Percentiles rank a stretch among this genome's conserved stretches.
phyloP scores from a whole-genome alignment of 2,888 invertebrate genomes.

The Plusia festucae region DNA sequence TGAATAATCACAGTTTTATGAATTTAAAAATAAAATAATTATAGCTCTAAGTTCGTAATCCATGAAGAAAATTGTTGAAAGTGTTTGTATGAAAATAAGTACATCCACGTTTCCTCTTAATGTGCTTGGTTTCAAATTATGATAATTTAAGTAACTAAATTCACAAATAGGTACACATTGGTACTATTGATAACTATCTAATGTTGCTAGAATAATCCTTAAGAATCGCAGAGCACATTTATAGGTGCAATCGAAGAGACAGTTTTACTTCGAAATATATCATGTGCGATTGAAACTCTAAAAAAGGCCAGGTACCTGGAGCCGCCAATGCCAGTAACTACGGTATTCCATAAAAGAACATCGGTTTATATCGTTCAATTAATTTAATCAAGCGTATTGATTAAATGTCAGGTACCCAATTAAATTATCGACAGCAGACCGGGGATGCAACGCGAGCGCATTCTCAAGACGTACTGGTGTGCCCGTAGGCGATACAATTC shows the following conservation, averaged over 20 bases:
- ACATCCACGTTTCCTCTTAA: too few species aligned
- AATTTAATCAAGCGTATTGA: conserved; percentile 85
- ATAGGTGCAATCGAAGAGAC: conserved; percentile 57
- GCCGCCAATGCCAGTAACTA: conserved; percentile 66
- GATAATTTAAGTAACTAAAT: background rate
- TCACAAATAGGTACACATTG: background rate
- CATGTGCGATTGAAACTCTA: conserved; percentile 44
- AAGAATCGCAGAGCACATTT: conserved; percentile 34
- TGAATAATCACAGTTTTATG: too few species aligned
- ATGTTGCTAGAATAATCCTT: conserved; percentile 5
- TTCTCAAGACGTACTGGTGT: conserved; percentile 62
- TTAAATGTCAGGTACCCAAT: conserved; percentile 87
- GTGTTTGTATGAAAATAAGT: too few species aligned
- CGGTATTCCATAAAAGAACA: conserved; percentile 79
- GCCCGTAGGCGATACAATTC: conserved; percentile 73
- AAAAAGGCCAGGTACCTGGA: conserved; percentile 56
- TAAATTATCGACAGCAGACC: conserved; percentile 80
- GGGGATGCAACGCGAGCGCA: conserved; percentile 68
- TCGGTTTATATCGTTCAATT: conserved; percentile 80
- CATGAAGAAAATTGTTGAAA: too few species aligned
- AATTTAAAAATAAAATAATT: too few species aligned
- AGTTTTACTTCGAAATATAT: conserved; percentile 54
- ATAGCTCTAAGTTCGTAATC: too few species aligned
- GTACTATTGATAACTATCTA: background rate
- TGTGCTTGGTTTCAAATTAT: too few species aligned